Conservation (phyloP, 2,888 invertebrate genomes). For the Cremastinae sp. region DNA sequence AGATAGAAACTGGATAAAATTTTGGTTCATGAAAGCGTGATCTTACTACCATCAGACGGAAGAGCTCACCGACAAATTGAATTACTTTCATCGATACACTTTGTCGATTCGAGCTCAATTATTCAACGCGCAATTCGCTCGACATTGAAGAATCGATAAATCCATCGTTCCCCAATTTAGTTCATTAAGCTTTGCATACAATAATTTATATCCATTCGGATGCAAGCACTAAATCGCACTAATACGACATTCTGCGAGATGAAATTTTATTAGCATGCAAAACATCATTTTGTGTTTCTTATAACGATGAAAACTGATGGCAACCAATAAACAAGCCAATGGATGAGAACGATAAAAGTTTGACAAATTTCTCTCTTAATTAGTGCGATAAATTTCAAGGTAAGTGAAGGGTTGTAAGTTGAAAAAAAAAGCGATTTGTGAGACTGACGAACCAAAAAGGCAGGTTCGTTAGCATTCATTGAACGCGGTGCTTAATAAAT, state of each 20-base stretch:
- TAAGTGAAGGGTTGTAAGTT: slow-evolving; percentile 27
- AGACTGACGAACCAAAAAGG: slow-evolving; percentile 21
- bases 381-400: slow-evolving; percentile 23
- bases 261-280: too few species aligned
- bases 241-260: too few species aligned
- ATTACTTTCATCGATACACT: neutral
- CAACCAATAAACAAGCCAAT: neutral
- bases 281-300: too few species aligned
- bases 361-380: slow-evolving; percentile 4
- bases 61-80: too few species aligned
- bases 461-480: slow-evolving; percentile 53
- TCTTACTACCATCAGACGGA: slow-evolving; percentile 6
- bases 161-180: too few species aligned
- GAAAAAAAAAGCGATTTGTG: slow-evolving; percentile 25
- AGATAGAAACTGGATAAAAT: slow-evolving; percentile 17
- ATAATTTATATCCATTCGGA: neutral
- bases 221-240: too few species aligned
- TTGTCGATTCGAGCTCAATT: neutral
- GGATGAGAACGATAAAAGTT: slow-evolving; percentile 21
- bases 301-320: too few species aligned
- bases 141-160: too few species aligned
- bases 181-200: too few species aligned
- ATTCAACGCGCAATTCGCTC: neutral
- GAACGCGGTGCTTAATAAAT: slow-evolving; percentile 48
- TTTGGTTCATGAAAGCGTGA: slow-evolving; percentile 25